phyloP scores from a whole-genome alignment of 1,140 invertebrate species.

The Micrasema longulum region DNA sequence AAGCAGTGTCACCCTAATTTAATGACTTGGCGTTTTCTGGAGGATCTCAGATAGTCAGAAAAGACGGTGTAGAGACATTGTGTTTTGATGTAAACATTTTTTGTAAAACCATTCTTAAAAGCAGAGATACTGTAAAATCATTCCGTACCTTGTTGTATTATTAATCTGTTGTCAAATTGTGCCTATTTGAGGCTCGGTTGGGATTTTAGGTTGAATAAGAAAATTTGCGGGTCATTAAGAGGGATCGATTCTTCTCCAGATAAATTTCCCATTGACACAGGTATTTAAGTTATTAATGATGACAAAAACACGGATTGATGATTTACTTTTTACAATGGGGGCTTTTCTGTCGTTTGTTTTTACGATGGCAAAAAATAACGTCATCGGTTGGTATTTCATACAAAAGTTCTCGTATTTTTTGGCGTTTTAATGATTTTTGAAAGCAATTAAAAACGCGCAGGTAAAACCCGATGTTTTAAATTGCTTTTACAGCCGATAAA shows the following conservation, averaged over 20 bases:
- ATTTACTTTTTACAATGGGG: neutral
- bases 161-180: slow-evolving; percentile 43
- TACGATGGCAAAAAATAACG: neutral
- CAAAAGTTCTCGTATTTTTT: too few species aligned
- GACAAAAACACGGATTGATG: slow-evolving; percentile 11
- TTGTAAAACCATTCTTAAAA: slow-evolving; percentile 39
- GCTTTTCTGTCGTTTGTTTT: slow-evolving; percentile 3
- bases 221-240: slow-evolving; percentile 28
- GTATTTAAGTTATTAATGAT: slow-evolving; percentile 32
- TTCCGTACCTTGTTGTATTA: slow-evolving; percentile 15
- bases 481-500: too few species aligned
- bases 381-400: too few species aligned
- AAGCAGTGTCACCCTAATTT: too few species aligned
- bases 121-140: slow-evolving; percentile 42
- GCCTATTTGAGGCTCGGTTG: slow-evolving; percentile 15
- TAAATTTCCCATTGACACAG: slow-evolving; percentile 8
- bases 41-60: slow-evolving; percentile 36
- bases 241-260: slow-evolving; percentile 1
- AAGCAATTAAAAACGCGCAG: too few species aligned
- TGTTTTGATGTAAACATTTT: slow-evolving; percentile 48
- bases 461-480: too few species aligned
- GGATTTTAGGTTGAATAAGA: slow-evolving; percentile 1
- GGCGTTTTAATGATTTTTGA: too few species aligned
- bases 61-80: slow-evolving; percentile 31
- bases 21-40: slow-evolving; percentile 42